phyloP scores from a whole-genome alignment of 2,113 vertebrate species.

The Pogonocichla stellata region DNA sequence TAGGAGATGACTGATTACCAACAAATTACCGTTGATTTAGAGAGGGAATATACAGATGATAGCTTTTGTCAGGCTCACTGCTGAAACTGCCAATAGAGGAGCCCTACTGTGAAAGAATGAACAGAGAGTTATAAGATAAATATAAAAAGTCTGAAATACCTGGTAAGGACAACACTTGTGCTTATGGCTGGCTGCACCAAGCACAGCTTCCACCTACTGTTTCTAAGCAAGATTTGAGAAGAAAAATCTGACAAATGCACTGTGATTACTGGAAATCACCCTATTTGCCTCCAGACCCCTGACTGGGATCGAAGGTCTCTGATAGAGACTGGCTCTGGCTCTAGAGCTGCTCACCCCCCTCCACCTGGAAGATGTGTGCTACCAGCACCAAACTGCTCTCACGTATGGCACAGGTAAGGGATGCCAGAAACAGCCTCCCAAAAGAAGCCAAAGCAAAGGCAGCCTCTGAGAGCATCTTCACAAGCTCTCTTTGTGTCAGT shows the following conservation, averaged over 20 bases:
- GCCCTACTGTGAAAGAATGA: neutral
- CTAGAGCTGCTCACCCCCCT: neutral
- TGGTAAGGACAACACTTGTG: neutral
- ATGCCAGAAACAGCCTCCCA: neutral
- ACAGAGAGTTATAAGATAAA: neutral
- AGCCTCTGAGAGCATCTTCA: neutral
- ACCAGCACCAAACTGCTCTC: neutral
- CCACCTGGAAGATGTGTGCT: rapidly evolving
- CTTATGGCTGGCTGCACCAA: neutral
- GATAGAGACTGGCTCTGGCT: neutral
- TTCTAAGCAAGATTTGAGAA: neutral
- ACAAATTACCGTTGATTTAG: neutral
- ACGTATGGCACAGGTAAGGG: neutral
- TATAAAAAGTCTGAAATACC: neutral
- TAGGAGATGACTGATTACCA: neutral
- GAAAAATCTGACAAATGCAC: neutral
- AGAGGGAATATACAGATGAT: neutral
- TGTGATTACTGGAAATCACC: neutral
- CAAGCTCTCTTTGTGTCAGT: rapidly evolving
- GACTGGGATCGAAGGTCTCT: neutral
- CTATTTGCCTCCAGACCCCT: neutral
- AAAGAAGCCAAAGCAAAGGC: neutral
- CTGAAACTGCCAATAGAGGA: neutral
- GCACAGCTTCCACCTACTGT: neutral
- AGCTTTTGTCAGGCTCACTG: neutral